phyloP scores from a whole-genome alignment of 2,113 vertebrate species.

The human region DNA sequence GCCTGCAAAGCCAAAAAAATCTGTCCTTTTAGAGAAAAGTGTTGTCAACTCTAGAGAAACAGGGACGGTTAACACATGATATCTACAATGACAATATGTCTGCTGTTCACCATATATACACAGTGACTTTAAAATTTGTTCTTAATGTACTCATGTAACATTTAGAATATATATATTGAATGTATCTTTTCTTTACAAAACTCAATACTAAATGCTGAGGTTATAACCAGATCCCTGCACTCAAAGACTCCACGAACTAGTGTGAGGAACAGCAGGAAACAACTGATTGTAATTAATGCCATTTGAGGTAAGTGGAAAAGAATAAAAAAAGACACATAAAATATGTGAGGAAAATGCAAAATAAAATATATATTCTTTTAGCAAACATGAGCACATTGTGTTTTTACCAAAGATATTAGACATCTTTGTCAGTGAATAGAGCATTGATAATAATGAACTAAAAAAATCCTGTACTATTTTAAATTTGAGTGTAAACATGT shows the following conservation, averaged over 20 bases:
- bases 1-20: not conserved
- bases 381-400: not conserved
- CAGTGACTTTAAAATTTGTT: not conserved
- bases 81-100: not conserved
- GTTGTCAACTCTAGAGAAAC: not conserved
- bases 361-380: not conserved
- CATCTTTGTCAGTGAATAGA: not conserved
- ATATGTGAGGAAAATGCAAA: not conserved
- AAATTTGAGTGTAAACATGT: not conserved
- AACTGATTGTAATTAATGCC: not conserved
- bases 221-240: not conserved
- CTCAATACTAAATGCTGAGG: not conserved
- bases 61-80: not conserved
- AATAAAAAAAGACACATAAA: not conserved
- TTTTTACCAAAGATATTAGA: not conserved
- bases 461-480: not conserved
- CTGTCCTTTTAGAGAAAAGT: not conserved
- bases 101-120: not conserved
- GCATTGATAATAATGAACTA: not conserved
- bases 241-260: not conserved
- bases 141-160: not conserved
- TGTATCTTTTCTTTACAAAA: not conserved
- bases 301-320: not conserved
- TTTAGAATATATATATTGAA: not conserved
- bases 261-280: not conserved